Conservation (phyloP, 2,888 invertebrate species). For the Ophion ventricosus region DNA sequence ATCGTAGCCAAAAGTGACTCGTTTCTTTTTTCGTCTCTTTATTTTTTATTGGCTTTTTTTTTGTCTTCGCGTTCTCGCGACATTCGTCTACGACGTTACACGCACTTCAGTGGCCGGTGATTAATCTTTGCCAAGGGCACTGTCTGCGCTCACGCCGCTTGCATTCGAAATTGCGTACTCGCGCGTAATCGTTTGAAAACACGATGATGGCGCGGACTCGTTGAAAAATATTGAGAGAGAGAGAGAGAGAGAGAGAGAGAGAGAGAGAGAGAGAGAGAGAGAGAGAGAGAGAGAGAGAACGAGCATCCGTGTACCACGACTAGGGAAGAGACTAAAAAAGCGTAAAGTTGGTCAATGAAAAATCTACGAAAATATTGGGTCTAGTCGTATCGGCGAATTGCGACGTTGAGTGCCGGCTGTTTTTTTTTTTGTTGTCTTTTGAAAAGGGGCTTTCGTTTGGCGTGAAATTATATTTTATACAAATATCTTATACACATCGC, state of each 20-base stretch:
- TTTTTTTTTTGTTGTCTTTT: too few species aligned
- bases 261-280: too few species aligned
- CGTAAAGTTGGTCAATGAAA: too few species aligned
- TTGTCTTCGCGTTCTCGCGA: conserved; percentile 50
- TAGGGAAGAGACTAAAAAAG: too few species aligned
- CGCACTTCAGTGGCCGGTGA: conserved; percentile 70
- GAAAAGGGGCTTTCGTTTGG: too few species aligned
- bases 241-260: too few species aligned
- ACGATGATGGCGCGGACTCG: conserved; percentile 37
- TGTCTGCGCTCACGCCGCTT: conserved; percentile 74
- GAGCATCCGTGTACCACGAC: background rate
- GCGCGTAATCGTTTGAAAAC: conserved; percentile 73
- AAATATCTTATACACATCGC: too few species aligned
- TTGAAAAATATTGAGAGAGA: conserved; percentile 39
- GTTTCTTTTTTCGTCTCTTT: background rate
- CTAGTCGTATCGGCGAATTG: too few species aligned
- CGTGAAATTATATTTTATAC: too few species aligned
- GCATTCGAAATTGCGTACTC: conserved; percentile 79
- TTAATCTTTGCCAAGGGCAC: conserved; percentile 81
- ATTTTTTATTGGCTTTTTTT: conserved; percentile 65
- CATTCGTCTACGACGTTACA: conserved; percentile 70
- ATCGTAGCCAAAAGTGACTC: conserved; percentile 49
- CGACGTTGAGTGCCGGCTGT: too few species aligned
- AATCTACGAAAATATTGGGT: too few species aligned
- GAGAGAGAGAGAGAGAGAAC: too few species aligned